Evolutionary conservation across 2,888 invertebrate genomes (phyloP), one percentile per base, ranked within the genome.

Genomic region (Meiosimyza platycephala): DNA sequence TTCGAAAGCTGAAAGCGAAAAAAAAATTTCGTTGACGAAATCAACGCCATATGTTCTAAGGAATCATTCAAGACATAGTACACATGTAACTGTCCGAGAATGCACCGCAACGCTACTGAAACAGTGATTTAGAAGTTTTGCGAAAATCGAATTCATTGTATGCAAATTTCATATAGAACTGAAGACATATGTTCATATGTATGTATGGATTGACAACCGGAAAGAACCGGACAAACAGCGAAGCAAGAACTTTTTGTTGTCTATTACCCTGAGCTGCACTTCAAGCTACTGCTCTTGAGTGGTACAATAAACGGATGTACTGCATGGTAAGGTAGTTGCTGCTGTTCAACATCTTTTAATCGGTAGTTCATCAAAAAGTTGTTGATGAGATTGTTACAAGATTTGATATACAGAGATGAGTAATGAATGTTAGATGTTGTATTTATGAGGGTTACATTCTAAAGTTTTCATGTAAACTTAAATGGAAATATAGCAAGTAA

Each of bases 61-160:
- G 55, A 2, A 16, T 12, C 55, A 18, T 5, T 54, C 54, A n/a
- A 9, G 28, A 60, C 33, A 15, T 60, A n/a, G 33, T 28, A 12
- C 48, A 15, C 13, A 2, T 59, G 68, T 55, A 67, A 48, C 33
- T 48, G 64, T 64, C 50, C 55, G 48, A 40, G 28, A 28, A 28
- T 28, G 28, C 28, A 7, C 59, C 5, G 18, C 28, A 59, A 22
- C 59, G 33, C 28, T 40, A 60, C 11, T 33, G 48, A 51, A n/a
- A 33, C 60, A 60, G 50, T 54, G 57, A 63, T 62, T 70, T 70
- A 60, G 62, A 73, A 73, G 51, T 71, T 63, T 74, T 74, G 71
- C 64, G 72, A 62, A 73, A 74, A 51, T 55, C 51, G 59, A 40
- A 40, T 7, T 40, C 69, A 74, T 76, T 76, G 76, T 76, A 76